Evolutionary conservation across 1,140 invertebrate genomes (phyloP).

Genomic region (Drosophila subobscura): DNA sequence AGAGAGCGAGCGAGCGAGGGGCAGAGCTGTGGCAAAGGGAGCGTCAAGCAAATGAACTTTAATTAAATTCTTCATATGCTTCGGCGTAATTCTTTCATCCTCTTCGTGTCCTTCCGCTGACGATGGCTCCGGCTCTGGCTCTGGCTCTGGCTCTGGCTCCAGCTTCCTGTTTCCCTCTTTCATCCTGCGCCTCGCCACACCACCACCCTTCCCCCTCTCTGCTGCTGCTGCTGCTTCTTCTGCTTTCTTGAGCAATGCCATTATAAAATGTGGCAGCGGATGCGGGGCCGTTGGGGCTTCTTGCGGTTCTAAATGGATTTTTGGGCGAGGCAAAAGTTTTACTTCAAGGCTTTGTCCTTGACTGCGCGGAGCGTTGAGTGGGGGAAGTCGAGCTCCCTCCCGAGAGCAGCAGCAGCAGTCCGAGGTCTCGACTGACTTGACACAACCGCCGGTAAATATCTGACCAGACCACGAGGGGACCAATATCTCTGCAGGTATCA

Average conservation of each 20-base stretch:
- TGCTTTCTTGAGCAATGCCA: constrained; percentile 48
- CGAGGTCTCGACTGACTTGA: too few relatives aligned
- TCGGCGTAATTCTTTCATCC: constrained; percentile 53
- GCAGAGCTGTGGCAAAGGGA: constrained; percentile 1
- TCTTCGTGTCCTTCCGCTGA: not conserved
- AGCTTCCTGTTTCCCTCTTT: too few relatives aligned
- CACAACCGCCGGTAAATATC: too few relatives aligned
- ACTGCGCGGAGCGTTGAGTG: not conserved
- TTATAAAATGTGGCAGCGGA: constrained; percentile 53
- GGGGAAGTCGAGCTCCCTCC: constrained; percentile 1
- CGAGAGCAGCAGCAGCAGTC: too few relatives aligned
- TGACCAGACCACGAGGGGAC: too few relatives aligned
- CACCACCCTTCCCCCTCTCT: not conserved
- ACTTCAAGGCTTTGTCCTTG: constrained; percentile 43
- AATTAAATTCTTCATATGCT: constrained; percentile 78
- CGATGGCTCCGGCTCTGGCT: not conserved
- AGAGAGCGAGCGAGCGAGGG: too few relatives aligned
- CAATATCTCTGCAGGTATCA: too few relatives aligned
- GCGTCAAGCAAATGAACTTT: constrained; percentile 70
- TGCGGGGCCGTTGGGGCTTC: too few relatives aligned
- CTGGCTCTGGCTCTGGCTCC: not conserved
- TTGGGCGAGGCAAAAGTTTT: constrained; percentile 27
- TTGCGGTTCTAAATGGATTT: constrained; percentile 24
- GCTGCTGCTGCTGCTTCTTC: not conserved
- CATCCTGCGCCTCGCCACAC: not conserved